phyloP scores from a whole-genome alignment of 2,113 vertebrate species.

The Lepisosteus oculatus region DNA sequence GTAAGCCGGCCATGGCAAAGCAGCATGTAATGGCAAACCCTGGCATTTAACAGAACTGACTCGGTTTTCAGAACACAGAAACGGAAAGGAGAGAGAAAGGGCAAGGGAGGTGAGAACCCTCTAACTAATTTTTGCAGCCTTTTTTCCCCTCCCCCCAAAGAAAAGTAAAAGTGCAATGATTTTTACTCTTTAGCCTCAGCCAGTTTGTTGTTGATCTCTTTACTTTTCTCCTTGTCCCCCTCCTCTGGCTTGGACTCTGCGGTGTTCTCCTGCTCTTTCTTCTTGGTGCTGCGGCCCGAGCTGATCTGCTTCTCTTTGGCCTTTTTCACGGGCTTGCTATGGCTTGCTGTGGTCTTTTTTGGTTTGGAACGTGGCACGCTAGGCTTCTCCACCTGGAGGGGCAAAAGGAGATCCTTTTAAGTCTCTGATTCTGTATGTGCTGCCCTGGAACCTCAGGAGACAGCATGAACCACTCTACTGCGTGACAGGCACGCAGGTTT shows the following conservation, averaged over 20 bases:
- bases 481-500: not conserved
- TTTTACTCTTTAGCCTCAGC: constrained; percentile 99
- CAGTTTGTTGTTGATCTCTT: constrained; percentile 99
- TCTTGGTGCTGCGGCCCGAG: constrained; percentile 77
- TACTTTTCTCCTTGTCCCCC: constrained; percentile 90
- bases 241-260: constrained; percentile 65
- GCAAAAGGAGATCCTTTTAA: constrained; percentile 33
- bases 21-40: constrained; percentile 39
- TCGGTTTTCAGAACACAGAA: constrained; percentile 31
- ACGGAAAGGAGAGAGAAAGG: constrained; percentile 32
- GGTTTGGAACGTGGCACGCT: constrained; percentile 82
- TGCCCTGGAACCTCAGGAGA: constrained; percentile 20
- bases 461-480: not conserved
- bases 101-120: constrained; percentile 69
- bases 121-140: constrained; percentile 89
- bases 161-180: constrained; percentile 80
- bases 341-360: constrained; percentile 82
- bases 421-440: not conserved
- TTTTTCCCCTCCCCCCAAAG: constrained; percentile 51
- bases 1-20: constrained; percentile 40
- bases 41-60: constrained; percentile 27
- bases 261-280: constrained; percentile 73
- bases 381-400: constrained; percentile 84
- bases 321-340: constrained; percentile 82
- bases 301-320: constrained; percentile 90